Base-by-base conservation (phyloP, 2,888 invertebrate species). In the Masnerella sp. region DNA sequence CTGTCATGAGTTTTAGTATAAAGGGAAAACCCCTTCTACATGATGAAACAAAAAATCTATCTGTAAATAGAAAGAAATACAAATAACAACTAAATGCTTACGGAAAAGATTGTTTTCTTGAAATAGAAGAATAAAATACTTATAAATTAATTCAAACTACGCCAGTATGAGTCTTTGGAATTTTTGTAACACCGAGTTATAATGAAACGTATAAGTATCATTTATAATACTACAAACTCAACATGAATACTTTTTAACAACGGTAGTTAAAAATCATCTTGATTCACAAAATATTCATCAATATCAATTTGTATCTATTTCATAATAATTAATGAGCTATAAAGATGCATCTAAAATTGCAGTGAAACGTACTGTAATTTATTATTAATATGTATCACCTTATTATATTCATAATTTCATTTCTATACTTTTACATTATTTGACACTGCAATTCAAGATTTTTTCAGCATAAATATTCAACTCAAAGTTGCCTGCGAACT, bases 141-240 rank as follows among this genome's bases (percentile, higher is more conserved):
- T n/a, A n/a, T n/a, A n/a, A n/a, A n/a, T n/a, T n/a, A n/a, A n/a
- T n/a, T n/a, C n/a, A n/a, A n/a, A n/a, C n/a, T n/a, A n/a, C n/a
- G n/a, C n/a, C n/a, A n/a, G n/a, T n/a, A n/a, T n/a, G n/a, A n/a
- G n/a, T n/a, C n/a, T n/a, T n/a, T n/a, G n/a, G n/a, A n/a, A n/a
- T n/a, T n/a, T n/a, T n/a, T n/a, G n/a, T n/a, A n/a, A n/a, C n/a
- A n/a, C n/a, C n/a, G n/a, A n/a, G n/a, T n/a, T n/a, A n/a, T n/a
- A n/a, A n/a, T n/a, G n/a, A n/a, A n/a, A n/a, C n/a, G n/a, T n/a
- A n/a, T n/a, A n/a, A n/a, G n/a, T n/a, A n/a, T 30, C 25, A 25
- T 7, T 2, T 45, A 47, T 59, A 59, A 36, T 59, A 59, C 47
- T 47, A 42, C 18, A 62, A 51, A 62, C 51, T 51, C 51, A 62